Evolutionary conservation across 2,888 invertebrate genomes (phyloP), one percentile per base, ranked within the genome.

Genomic region (Drosophila stalkeri): DNA sequence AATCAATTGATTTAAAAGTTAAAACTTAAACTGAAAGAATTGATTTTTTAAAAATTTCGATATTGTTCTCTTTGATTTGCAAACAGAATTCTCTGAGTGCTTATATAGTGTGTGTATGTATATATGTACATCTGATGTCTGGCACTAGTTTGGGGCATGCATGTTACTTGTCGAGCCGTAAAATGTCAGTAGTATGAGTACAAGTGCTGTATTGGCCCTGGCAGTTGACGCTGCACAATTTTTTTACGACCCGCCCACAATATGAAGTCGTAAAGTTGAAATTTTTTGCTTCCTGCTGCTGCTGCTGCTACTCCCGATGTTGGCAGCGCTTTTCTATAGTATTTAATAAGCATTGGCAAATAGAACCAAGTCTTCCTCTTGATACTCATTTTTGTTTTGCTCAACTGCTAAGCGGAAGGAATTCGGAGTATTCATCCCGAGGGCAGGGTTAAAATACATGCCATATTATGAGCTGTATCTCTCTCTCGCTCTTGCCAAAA

Each of bases 191-290:
- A 54, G 69, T 16, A 47, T 14, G 39, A 41, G 33, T 9, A 18
- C 23, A 20, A 39, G 63, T 35, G 52, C 33, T 27, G 60, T 59
- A 69, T 64, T 67, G 47, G 59, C 64, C 60, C 68, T 72, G 67
- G 65, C 55, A 71, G 80, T 83, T 86, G 88, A 83, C 84, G 77
- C 66, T 80, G 86, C 86, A 82, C 75, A 80, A 78, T 68, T 83
- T 90, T 88, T 89, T 89, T 87, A 89, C 81, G 90, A 90, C 82
- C 81, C 87, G 74, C 77, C 89, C 86, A 82, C 89, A 85, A 89
- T 90, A 90, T 90, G 86, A 84, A 90, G 90, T 82, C 89, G 90
- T 90, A 90, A 90, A 89, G 79, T 80, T 80, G 85, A 63, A 83
- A 81, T 81, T 89, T 81, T 83, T 83, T 67, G 89, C 86, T 81